These are phyloP conservation scores for Gambusia holbrooki DNA, from an alignment of 2,113 vertebrate species.

Conservation along the genomic window DNA sequence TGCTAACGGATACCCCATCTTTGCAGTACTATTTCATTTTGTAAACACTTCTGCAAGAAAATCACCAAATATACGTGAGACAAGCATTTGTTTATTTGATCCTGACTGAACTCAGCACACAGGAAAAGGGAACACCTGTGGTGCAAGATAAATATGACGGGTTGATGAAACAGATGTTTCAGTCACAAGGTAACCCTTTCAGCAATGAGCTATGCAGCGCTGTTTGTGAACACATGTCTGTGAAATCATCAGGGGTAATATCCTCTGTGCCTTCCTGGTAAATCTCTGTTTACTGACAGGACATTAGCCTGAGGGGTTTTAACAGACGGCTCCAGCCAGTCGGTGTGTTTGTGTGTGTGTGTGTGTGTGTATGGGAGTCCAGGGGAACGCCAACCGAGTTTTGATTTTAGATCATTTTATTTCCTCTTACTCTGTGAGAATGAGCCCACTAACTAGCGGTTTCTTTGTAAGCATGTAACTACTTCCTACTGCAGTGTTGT, in stretches of 20 bases:
- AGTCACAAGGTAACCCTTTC: conserved; percentile 52
- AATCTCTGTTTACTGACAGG: conserved; percentile 49
- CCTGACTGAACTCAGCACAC: conserved; percentile 46
- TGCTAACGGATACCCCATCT: too few species aligned
- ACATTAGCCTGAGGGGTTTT: conserved; percentile 19
- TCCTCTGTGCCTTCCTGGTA: conserved; percentile 55
- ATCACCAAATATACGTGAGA: background rate
- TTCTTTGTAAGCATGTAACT: too few species aligned
- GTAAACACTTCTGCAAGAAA: background rate
- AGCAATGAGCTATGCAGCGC: conserved; percentile 38
- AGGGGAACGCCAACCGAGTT: conserved; percentile 27
- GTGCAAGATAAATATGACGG: conserved; percentile 63
- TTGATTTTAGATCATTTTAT: conserved; percentile 35
- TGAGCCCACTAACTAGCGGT: background rate
- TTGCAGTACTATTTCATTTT: too few species aligned
- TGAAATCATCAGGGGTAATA: conserved; percentile 35
- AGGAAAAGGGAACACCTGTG: conserved; percentile 64
- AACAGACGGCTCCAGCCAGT: conserved; percentile 26
- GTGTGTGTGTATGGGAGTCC: conserved; percentile 1
- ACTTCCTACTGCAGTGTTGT: too few species aligned
- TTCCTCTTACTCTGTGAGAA: background rate
- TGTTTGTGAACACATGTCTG: background rate
- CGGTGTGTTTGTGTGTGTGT: background rate
- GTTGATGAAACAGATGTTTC: conserved; percentile 69
- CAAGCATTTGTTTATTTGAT: conserved; percentile 24